Conservation (phyloP, 2,797 vertebrate genomes). For the Tragelaphus oryx region DNA sequence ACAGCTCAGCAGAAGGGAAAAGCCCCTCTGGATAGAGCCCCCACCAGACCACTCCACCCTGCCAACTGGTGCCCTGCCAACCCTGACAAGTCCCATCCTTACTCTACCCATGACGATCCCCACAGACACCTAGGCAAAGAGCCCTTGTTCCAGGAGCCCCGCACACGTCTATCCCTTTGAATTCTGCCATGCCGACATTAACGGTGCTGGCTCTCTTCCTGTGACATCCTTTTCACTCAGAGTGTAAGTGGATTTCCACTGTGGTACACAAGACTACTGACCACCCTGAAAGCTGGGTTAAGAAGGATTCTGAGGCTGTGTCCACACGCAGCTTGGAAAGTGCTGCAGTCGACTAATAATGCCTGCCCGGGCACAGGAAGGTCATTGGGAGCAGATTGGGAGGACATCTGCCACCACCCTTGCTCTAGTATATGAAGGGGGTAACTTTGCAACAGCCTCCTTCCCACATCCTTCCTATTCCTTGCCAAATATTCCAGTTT, state of each 20-base stretch:
- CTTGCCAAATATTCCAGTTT: background rate
- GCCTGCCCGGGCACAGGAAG: background rate
- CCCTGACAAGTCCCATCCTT: background rate
- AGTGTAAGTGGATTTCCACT: background rate
- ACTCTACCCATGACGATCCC: background rate
- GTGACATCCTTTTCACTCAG: background rate
- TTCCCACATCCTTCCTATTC: background rate
- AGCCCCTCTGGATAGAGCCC: background rate
- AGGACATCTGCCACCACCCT: background rate
- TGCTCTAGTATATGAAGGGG: background rate
- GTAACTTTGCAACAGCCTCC: background rate
- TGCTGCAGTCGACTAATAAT: background rate
- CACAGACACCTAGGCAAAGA: rapidly evolving
- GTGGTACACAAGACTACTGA: background rate
- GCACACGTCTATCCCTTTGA: background rate
- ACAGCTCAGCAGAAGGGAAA: background rate
- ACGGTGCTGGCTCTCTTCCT: background rate
- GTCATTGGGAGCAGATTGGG: rapidly evolving
- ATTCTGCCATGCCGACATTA: background rate
- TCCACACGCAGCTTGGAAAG: rapidly evolving
- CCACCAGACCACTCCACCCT: no score
- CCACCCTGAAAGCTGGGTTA: no score
- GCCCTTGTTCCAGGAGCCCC: background rate
- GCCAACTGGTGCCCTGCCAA: background rate
- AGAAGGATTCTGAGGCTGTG: background rate